Evolutionary conservation across 2,113 vertebrate species (phyloP).

Genomic region (Phainopepla nitens): DNA sequence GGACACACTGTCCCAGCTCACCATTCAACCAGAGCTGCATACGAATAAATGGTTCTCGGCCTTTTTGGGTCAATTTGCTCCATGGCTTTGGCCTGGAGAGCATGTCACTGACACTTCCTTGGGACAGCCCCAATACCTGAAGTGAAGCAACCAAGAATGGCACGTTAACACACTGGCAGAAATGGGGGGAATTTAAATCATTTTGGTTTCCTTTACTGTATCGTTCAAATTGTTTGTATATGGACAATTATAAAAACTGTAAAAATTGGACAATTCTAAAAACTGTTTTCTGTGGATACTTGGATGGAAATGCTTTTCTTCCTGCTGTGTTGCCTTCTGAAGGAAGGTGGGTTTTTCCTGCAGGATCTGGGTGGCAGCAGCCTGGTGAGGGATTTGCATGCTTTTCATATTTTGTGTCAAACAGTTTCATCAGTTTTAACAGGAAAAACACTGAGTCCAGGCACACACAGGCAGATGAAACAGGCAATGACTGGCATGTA

Average conservation of each 20-base stretch:
- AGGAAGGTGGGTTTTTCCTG: background rate
- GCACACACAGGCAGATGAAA: constrained; percentile 52
- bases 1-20: constrained; percentile 86
- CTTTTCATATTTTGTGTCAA: constrained; percentile 35
- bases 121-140: constrained; percentile 88
- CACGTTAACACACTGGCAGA: constrained; percentile 28
- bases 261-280: background rate
- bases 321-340: background rate
- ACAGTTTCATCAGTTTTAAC: constrained; percentile 24
- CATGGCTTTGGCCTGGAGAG: constrained; percentile 92
- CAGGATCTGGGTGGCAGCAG: background rate
- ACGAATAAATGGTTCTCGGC: constrained; percentile 92
- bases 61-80: constrained; percentile 95
- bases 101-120: constrained; percentile 93
- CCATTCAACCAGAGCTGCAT: constrained; percentile 98
- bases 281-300: background rate
- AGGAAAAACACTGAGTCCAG: constrained; percentile 34
- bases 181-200: background rate
- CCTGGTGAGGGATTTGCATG: background rate
- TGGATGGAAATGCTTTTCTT: background rate
- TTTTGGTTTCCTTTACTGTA: background rate
- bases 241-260: background rate
- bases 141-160: constrained; percentile 49
- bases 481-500: constrained; percentile 37
- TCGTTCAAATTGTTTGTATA: fast-evolving